Percentiles rank a stretch among this genome's conserved stretches.
Evolutionary conservation across 2,888 invertebrate species (phyloP).

Genomic region (Noctua comes): DNA sequence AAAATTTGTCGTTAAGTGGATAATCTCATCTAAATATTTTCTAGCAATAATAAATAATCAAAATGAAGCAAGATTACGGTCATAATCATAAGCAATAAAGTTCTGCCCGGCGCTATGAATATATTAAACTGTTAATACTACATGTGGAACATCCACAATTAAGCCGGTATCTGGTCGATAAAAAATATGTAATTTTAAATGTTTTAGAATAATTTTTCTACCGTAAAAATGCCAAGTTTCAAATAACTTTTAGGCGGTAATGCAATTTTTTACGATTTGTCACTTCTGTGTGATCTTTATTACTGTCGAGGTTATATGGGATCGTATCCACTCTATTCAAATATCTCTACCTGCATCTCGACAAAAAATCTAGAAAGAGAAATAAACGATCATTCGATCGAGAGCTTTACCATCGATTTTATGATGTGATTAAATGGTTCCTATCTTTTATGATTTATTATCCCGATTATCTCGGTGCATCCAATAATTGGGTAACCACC

Average conservation of each 20-base stretch:
- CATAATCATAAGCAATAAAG: constrained; percentile 37
- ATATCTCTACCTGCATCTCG: constrained; percentile 47
- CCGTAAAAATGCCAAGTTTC: constrained; percentile 16
- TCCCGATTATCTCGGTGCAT: constrained; percentile 27
- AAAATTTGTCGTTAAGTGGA: neutral
- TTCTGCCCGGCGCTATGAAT: constrained; percentile 41
- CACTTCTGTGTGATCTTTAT: constrained; percentile 32
- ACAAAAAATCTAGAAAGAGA: constrained; percentile 48
- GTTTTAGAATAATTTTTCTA: constrained; percentile 10
- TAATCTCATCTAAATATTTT: constrained; percentile 41
- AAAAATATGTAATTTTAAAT: constrained; percentile 33
- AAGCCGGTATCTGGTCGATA: constrained; percentile 29
- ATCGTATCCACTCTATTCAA: constrained; percentile 29
- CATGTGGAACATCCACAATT: constrained; percentile 38
- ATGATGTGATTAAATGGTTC: constrained; percentile 50
- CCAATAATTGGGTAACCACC: constrained; percentile 28
- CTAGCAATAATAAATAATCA: constrained; percentile 28
- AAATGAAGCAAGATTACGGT: constrained; percentile 30
- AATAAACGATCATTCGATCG: constrained; percentile 2
- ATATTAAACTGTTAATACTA: constrained; percentile 35
- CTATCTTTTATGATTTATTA: constrained; percentile 64
- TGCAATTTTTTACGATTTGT: constrained; percentile 36
- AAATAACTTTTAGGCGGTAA: constrained; percentile 14
- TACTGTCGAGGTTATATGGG: neutral
- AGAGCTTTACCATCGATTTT: constrained; percentile 40